These are phyloP conservation scores for Himalopsyche anomala DNA, from an alignment of 2,888 invertebrate genomes.

Conservation along the genomic window DNA sequence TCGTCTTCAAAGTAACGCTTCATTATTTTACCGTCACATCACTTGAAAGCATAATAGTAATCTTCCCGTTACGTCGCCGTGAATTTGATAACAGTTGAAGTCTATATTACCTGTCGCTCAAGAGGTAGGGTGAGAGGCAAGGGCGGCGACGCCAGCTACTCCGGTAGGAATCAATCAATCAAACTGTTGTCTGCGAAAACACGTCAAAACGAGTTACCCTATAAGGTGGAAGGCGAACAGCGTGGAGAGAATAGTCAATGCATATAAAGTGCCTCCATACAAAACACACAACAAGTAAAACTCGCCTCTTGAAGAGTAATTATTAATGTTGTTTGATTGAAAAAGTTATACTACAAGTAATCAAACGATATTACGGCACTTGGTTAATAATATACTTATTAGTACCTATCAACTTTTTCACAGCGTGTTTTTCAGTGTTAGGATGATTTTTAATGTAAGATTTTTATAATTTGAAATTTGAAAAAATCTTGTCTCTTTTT, in stretches of 20 bases:
- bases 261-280: slow-evolving; percentile 16
- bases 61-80: not conserved
- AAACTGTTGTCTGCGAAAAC: slow-evolving; percentile 28
- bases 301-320: too few relatives aligned
- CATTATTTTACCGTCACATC: slow-evolving; percentile 16
- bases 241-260: slow-evolving; percentile 24
- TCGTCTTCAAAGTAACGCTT: slow-evolving; percentile 9
- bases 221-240: slow-evolving; percentile 8
- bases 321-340: too few relatives aligned
- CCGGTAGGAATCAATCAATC: slow-evolving; percentile 27
- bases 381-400: too few relatives aligned
- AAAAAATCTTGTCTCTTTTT: too few relatives aligned
- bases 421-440: too few relatives aligned
- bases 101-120: slow-evolving; percentile 34
- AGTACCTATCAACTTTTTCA: too few relatives aligned
- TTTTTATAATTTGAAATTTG: too few relatives aligned
- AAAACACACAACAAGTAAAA: not conserved
- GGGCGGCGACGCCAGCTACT: not conserved
- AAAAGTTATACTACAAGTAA: too few relatives aligned
- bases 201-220: slow-evolving; percentile 26
- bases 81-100: slow-evolving; percentile 25
- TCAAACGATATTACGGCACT: too few relatives aligned
- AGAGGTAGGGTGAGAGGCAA: not conserved
- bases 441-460: too few relatives aligned
- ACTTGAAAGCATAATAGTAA: slow-evolving; percentile 4